Percentiles rank a stretch among this genome's conserved stretches.
Evolutionary conservation across 2,113 vertebrate species (phyloP).

Genomic region (Zosterops japonicus): DNA sequence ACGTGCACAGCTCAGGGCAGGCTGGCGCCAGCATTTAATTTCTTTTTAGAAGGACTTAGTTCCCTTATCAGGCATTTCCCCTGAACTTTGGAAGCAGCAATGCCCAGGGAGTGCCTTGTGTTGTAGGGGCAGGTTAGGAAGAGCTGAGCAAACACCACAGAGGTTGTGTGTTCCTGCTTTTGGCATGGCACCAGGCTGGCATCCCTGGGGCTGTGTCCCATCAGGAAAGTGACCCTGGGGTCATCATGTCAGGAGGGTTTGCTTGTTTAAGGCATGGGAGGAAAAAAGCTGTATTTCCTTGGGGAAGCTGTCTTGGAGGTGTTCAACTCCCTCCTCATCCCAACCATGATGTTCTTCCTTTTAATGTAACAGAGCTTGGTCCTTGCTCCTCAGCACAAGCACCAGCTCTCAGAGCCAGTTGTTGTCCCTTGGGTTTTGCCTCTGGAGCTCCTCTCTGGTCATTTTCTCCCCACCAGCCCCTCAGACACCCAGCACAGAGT

Average conservation of each 20-base stretch:
- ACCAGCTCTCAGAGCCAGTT: background rate
- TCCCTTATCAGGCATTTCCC: background rate
- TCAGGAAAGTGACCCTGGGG: background rate
- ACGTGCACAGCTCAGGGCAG: fast-evolving
- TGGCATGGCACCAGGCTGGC: background rate
- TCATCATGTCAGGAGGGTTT: background rate
- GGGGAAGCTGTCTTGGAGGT: background rate
- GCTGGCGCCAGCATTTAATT: background rate
- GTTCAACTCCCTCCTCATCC: background rate
- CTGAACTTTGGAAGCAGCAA: background rate
- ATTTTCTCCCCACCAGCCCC: background rate
- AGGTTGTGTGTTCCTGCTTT: background rate
- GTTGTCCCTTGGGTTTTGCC: background rate
- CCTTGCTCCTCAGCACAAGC: background rate
- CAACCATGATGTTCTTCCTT: background rate
- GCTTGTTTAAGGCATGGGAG: background rate
- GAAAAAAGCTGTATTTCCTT: background rate
- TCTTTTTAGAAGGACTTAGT: background rate
- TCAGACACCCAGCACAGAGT: background rate
- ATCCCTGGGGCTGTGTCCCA: background rate
- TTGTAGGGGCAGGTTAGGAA: background rate
- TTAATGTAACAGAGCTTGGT: background rate
- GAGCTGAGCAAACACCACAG: background rate
- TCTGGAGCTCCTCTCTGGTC: background rate
- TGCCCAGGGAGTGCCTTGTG: background rate